Percentiles rank a stretch among this genome's conserved stretches.
Evolutionary conservation across 2,113 vertebrate genomes (phyloP).

Genomic region (human (Homo sapiens)): DNA sequence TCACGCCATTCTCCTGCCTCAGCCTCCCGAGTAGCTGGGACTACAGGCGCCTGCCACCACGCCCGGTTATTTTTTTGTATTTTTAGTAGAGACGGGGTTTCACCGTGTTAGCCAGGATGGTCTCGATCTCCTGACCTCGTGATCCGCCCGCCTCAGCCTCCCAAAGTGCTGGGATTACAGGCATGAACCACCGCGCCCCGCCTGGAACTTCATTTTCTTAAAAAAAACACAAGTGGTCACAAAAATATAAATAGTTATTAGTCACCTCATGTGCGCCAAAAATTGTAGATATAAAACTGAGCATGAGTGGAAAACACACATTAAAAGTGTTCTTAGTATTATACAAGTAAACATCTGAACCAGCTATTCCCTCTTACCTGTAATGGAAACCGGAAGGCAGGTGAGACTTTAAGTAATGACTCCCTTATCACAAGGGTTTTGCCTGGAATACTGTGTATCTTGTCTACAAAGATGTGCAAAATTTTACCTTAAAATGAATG

Average conservation of each 20-base stretch:
- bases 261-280: not conserved
- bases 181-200: too few relatives aligned
- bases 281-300: not conserved
- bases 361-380: not conserved
- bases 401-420: not conserved
- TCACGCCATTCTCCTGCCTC: too few relatives aligned
- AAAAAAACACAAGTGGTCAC: not conserved
- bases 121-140: too few relatives aligned
- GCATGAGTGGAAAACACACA: too few relatives aligned
- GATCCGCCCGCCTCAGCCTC: too few relatives aligned
- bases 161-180: too few relatives aligned
- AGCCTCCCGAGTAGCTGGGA: too few relatives aligned
- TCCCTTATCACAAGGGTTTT: not conserved
- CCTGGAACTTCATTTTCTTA: too few relatives aligned
- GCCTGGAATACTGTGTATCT: not conserved
- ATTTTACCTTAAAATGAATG: not conserved
- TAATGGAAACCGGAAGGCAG: not conserved
- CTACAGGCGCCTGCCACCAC: too few relatives aligned
- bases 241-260: not conserved
- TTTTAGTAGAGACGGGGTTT: too few relatives aligned
- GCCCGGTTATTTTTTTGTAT: too few relatives aligned
- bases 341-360: not conserved
- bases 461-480: not conserved
- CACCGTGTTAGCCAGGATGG: too few relatives aligned
- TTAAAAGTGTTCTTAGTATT: not conserved